These are phyloP conservation scores for Stenoptilia bipunctidactyla DNA, from an alignment of 2,888 invertebrate genomes.

Conservation along the genomic window DNA sequence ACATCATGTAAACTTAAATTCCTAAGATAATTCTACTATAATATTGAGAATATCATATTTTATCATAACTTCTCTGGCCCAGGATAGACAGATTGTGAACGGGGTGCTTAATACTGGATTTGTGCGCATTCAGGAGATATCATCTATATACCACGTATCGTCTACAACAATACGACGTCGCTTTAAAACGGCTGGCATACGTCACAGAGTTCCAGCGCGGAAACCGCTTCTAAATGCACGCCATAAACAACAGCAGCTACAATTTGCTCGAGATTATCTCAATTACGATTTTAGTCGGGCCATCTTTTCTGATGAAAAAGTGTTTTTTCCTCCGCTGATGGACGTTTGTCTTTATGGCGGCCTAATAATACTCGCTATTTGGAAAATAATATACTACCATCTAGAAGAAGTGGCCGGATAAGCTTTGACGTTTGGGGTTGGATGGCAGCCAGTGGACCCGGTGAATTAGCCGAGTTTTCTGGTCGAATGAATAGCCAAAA, in stretches of 20 bases:
- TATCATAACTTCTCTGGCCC: too few relatives aligned
- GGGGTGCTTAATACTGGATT: too few relatives aligned
- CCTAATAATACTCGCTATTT: constrained; percentile 9
- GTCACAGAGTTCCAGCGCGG: constrained; percentile 6
- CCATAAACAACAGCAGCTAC: constrained; percentile 7
- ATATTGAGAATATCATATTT: too few relatives aligned
- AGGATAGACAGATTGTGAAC: too few relatives aligned
- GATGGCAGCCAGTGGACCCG: constrained; percentile 6
- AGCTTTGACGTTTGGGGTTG: constrained; percentile 6
- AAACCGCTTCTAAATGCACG: constrained; percentile 6
- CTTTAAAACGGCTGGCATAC: constrained; percentile 4
- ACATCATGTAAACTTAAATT: too few relatives aligned
- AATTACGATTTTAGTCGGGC: constrained; percentile 8
- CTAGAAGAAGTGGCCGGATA: constrained; percentile 9
- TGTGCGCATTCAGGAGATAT: too few relatives aligned
- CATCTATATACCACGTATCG: too few relatives aligned
- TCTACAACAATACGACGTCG: constrained; percentile 6
- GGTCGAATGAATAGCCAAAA: constrained; percentile 1
- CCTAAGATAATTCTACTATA: too few relatives aligned
- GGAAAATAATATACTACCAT: constrained; percentile 10
- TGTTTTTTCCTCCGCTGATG: constrained; percentile 10
- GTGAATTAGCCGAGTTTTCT: constrained; percentile 4
- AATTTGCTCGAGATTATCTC: constrained; percentile 8
- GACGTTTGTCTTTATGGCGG: constrained; percentile 9
- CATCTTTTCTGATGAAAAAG: constrained; percentile 10